A percentile compares a stretch with the other conserved stretches of the same genome.
phyloP scores from a whole-genome alignment of 2,888 invertebrate species.

The Schrankia costaestrigalis region DNA sequence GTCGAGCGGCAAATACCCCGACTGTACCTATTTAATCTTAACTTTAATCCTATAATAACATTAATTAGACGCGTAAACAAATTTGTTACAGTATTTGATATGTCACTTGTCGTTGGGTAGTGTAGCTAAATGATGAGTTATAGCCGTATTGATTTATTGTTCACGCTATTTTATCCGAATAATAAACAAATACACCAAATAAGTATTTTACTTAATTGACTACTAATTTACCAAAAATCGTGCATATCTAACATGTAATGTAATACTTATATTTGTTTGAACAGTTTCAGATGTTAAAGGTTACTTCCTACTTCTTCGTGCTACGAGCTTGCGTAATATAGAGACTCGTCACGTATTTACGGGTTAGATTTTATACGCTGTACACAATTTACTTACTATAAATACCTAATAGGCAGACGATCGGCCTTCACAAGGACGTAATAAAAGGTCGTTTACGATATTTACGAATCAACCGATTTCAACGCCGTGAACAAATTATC shows the following conservation, averaged over 20 bases:
- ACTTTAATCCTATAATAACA: no score
- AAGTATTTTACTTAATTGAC: conserved; percentile 33
- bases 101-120: conserved; percentile 6
- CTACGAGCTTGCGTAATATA: conserved; percentile 58
- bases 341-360: conserved; percentile 54
- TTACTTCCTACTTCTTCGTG: conserved; percentile 69
- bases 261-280: conserved; percentile 67
- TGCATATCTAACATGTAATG: conserved; percentile 62
- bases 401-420: conserved; percentile 45
- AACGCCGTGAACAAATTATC: conserved; percentile 33
- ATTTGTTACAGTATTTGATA: no score
- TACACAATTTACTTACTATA: conserved; percentile 43
- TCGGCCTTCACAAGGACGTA: conserved; percentile 73
- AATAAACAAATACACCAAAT: conserved; percentile 29
- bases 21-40: no score
- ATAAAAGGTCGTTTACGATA: conserved; percentile 45
- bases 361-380: conserved; percentile 46
- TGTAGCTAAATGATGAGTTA: conserved; percentile 16
- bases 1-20: no score
- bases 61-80: no score
- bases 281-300: conserved; percentile 70
- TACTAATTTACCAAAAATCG: conserved; percentile 51
- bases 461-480: conserved; percentile 38
- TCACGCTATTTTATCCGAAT: conserved; percentile 33
- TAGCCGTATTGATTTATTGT: conserved; percentile 24